Evolutionary conservation across 2,888 invertebrate genomes (phyloP).

Genomic region (Andrena bucephala): DNA sequence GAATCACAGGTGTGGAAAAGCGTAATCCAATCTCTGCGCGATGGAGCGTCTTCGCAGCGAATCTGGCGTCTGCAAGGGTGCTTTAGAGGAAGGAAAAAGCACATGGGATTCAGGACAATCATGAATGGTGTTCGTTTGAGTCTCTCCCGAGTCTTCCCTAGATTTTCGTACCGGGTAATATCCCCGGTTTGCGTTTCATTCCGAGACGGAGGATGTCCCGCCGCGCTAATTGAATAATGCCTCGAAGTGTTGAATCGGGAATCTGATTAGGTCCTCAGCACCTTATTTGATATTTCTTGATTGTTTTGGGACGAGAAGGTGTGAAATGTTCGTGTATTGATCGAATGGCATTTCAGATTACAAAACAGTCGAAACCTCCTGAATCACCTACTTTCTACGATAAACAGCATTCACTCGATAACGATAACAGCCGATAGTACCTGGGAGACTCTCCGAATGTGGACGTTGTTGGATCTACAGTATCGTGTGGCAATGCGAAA

Average conservation of each 20-base stretch:
- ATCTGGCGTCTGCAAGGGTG: too few relatives aligned
- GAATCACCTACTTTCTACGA: neutral
- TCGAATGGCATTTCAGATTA: neutral
- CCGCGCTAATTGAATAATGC: neutral
- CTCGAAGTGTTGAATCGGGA: neutral
- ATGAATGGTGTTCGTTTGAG: neutral
- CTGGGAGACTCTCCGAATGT: neutral
- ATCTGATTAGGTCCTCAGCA: neutral
- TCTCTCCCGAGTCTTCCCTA: neutral
- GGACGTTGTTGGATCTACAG: constrained; percentile 10
- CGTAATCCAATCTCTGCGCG: too few relatives aligned
- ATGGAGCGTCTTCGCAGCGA: too few relatives aligned
- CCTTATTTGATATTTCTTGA: neutral
- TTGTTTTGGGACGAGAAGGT: neutral
- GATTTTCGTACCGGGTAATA: neutral
- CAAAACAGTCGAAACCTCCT: neutral
- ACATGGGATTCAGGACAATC: neutral
- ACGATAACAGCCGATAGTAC: constrained; percentile 3
- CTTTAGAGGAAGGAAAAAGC: too few relatives aligned
- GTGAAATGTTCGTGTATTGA: neutral
- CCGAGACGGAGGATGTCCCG: neutral
- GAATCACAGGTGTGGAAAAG: too few relatives aligned
- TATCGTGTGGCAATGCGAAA: constrained; percentile 22
- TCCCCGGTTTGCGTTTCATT: neutral
- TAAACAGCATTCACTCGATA: neutral